Conservation (phyloP, 1,140 invertebrate genomes). For the Aricia agestis region DNA sequence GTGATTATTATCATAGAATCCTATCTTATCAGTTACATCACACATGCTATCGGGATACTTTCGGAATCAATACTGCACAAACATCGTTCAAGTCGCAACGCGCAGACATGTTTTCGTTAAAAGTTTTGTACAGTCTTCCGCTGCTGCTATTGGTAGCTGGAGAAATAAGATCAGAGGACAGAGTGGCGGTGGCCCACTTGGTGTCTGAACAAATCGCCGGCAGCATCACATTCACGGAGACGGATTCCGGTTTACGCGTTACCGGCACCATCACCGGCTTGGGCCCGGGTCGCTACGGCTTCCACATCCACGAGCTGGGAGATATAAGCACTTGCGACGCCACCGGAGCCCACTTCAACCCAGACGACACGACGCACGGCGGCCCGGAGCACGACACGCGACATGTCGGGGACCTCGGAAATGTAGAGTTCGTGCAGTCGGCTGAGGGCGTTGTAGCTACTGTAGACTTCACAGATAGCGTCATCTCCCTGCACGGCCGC, state of each 20-base stretch:
- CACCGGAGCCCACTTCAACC: slow-evolving; percentile 85
- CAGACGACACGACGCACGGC: slow-evolving; percentile 56
- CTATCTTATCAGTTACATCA: background rate
- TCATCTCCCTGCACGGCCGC: slow-evolving; percentile 79
- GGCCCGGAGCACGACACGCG: slow-evolving; percentile 66
- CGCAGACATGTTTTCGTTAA: slow-evolving; percentile 19
- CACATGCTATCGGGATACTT: background rate
- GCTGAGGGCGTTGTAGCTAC: slow-evolving; percentile 75
- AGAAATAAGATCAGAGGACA: slow-evolving; percentile 26
- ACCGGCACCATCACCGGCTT: slow-evolving; percentile 83
- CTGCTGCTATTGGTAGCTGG: slow-evolving; percentile 20
- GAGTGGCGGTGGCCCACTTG: slow-evolving; percentile 43
- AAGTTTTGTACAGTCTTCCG: slow-evolving; percentile 21
- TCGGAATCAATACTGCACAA: background rate
- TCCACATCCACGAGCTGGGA: slow-evolving; percentile 90
- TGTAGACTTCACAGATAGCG: slow-evolving; percentile 79
- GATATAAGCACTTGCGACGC: slow-evolving; percentile 82
- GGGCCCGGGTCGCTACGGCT: slow-evolving; percentile 80
- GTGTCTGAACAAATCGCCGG: slow-evolving; percentile 47
- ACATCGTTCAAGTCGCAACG: background rate
- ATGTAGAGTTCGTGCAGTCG: slow-evolving; percentile 79
- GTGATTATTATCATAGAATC: background rate
- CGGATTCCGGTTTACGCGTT: slow-evolving; percentile 72
- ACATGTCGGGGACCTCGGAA: slow-evolving; percentile 94
- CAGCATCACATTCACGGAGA: slow-evolving; percentile 72